Evolutionary conservation across 1,140 invertebrate species (phyloP).

Genomic region (Acromyrmex charruanus): DNA sequence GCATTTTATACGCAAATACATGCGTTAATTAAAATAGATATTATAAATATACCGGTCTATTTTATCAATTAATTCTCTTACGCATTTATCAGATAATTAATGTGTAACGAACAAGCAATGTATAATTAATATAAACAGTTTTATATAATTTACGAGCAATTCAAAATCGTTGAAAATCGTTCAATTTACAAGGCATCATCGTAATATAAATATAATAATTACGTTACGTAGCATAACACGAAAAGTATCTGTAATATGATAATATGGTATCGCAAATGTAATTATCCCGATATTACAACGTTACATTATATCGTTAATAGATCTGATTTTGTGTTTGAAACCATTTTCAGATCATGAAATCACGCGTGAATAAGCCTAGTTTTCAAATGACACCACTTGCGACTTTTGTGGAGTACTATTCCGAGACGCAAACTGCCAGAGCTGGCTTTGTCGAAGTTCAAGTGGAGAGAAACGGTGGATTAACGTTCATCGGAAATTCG

Average conservation of each 20-base stretch:
- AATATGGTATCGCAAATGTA: not conserved
- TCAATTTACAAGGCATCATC: not conserved
- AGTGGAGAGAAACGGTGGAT: slow-evolving; percentile 8
- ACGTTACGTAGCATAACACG: not conserved
- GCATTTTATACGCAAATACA: not conserved
- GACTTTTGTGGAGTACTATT: not conserved
- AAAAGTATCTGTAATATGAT: not conserved
- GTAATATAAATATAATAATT: slow-evolving; percentile 20
- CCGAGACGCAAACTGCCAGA: not conserved
- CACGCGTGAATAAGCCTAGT: not conserved
- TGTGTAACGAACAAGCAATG: not conserved
- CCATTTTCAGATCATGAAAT: not conserved
- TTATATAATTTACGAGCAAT: slow-evolving; percentile 21
- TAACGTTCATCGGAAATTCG: slow-evolving; percentile 48
- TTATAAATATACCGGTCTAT: slow-evolving; percentile 5
- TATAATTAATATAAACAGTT: slow-evolving; percentile 22
- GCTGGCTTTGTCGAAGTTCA: slow-evolving; percentile 14
- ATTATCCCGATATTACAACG: not conserved
- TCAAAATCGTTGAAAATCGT: not conserved
- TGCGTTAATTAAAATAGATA: slow-evolving; percentile 11
- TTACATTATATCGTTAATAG: not conserved
- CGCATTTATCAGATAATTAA: slow-evolving; percentile 20
- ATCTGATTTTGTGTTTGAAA: not conserved
- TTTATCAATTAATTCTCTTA: slow-evolving; percentile 43
- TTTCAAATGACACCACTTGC: not conserved